These are phyloP conservation scores for Pectinophora gossypiella DNA, from an alignment of 1,140 invertebrate species.

Conservation along the genomic window DNA sequence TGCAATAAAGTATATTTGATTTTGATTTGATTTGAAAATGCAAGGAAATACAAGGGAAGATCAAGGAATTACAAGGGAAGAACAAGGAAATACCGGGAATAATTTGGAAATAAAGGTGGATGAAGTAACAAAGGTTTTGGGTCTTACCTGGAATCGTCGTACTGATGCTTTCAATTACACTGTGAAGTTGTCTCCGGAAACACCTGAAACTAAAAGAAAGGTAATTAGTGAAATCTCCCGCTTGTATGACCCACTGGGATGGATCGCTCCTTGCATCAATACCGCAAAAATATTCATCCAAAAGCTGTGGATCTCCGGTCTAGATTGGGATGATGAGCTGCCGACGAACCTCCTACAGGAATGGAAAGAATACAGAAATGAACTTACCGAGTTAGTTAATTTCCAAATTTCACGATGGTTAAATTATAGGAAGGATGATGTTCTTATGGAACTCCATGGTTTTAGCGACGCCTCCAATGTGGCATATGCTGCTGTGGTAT, in stretches of 20 bases:
- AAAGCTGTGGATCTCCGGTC: not conserved
- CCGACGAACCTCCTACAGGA: not conserved
- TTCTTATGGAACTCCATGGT: conserved; percentile 12
- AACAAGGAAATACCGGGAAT: not conserved
- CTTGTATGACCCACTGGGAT: conserved; percentile 1
- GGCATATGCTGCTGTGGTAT: conserved; percentile 34
- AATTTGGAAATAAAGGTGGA: not conserved
- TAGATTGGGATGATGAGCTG: not conserved
- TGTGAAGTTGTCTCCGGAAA: not conserved
- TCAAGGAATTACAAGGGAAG: not conserved
- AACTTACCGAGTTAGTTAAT: not conserved
- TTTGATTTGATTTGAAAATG: not conserved
- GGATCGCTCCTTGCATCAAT: not conserved
- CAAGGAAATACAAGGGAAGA: too few species aligned
- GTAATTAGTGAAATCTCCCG: conserved; percentile 12
- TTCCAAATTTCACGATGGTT: not conserved
- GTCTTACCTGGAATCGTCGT: conserved; percentile 9
- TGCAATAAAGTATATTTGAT: too few species aligned
- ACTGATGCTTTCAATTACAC: conserved; percentile 5
- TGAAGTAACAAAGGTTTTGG: conserved; percentile 12
- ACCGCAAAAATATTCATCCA: not conserved
- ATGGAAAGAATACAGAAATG: not conserved
- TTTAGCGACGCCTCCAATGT: conserved; percentile 32
- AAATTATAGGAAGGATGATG: not conserved
- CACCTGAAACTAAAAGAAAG: conserved; percentile 10